Base-by-base conservation (phyloP, 2,797 vertebrate species). In the Eidolon dupreanum region DNA sequence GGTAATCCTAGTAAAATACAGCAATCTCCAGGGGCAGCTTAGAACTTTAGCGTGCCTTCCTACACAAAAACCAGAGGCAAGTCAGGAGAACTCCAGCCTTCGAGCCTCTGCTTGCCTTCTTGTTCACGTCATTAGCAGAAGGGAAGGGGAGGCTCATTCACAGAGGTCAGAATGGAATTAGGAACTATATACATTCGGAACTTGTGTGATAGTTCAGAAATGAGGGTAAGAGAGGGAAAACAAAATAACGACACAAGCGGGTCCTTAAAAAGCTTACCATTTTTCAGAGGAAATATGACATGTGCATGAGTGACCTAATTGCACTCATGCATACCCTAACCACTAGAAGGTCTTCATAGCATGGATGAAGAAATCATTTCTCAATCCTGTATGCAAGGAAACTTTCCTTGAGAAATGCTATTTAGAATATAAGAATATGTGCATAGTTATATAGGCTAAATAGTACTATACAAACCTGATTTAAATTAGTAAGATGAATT, bases 401-500 rank as follows among this genome's bases (percentile, higher is more conserved):
- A 71, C 65, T 63, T 78, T 83, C 83, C 90, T 63, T 79, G 20
- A 87, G 70, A 93, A 81, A 83, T 33, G 28, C 79, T 90, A 71
- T 0, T 24, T 55, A 51, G 46, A 81, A 96, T 57, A 59, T 19
- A 79, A 92, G 96, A 33, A 33, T 33, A 88, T n/a, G n/a, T 11
- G 46, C n/a, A 4, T 5, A 84, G 49, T 51, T 71, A 55, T 3
- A 8, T 9, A 86, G 63, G 16, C n/a, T 66, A 53, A 33, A 13
- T 51, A 71, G 43, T n/a, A 61, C 41, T 26, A 15, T 2, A 33
- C 49, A 49, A 86, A 65, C 17, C 41, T 15, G 49, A 85, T 49
- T 71, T 79, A 84, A 92, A 87, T 65, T 41, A 71, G 28, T 33
- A 61, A 91, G 93, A 91, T 15, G 13, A 88, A 93, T 68, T n/a